A percentile compares a stretch with the other conserved stretches of the same genome.
phyloP scores from a whole-genome alignment of 2,888 invertebrate genomes.

The Ennomos erosarius region DNA sequence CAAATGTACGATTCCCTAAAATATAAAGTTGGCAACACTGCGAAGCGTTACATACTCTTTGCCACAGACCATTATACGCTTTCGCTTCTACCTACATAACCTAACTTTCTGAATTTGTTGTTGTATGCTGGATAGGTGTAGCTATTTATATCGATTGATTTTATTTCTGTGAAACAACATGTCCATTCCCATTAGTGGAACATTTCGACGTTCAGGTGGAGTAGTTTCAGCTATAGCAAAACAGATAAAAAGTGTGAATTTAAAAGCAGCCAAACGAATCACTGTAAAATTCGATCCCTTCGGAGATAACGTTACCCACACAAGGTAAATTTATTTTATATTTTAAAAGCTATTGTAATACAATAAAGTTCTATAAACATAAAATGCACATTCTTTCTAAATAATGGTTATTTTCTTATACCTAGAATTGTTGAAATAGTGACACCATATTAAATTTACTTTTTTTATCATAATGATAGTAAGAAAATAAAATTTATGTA shows the following conservation, averaged over 20 bases:
- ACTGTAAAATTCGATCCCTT: constrained; percentile 95
- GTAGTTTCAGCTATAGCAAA: constrained; percentile 89
- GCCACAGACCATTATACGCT: too few relatives aligned
- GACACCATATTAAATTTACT: too few relatives aligned
- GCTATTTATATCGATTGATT: constrained; percentile 47
- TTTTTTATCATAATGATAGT: too few relatives aligned
- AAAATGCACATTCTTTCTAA: too few relatives aligned
- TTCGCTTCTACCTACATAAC: too few relatives aligned
- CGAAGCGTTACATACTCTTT: too few relatives aligned
- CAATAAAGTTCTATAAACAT: too few relatives aligned
- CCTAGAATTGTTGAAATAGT: too few relatives aligned
- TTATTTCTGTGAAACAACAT: constrained; percentile 74
- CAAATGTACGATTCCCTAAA: too few relatives aligned
- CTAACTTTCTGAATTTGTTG: constrained; percentile 6
- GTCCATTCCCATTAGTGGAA: constrained; percentile 91
- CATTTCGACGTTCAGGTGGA: constrained; percentile 87
- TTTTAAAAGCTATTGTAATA: too few relatives aligned
- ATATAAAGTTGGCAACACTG: too few relatives aligned
- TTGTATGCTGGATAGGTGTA: constrained; percentile 7
- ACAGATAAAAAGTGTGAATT: constrained; percentile 89
- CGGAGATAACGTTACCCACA: constrained; percentile 87
- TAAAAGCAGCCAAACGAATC: constrained; percentile 92
- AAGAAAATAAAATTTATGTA: not conserved
- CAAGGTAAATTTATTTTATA: constrained; percentile 75
- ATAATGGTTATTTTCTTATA: too few relatives aligned